A percentile compares a stretch with the other conserved stretches of the same genome.
Evolutionary conservation across 2,888 invertebrate genomes (phyloP).

Genomic region (Dasypolia templi): DNA sequence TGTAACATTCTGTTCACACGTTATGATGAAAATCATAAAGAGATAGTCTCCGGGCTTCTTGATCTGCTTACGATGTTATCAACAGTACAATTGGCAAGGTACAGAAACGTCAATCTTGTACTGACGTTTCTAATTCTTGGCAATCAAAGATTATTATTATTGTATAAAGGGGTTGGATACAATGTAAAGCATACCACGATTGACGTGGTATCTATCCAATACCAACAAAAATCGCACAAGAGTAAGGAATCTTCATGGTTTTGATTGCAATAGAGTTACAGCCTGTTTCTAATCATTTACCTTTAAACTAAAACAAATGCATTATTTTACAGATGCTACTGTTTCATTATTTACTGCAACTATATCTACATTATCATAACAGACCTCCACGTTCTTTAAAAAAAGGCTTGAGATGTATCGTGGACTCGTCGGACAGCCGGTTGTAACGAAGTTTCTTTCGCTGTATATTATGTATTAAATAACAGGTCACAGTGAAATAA

Average conservation of each 20-base stretch:
- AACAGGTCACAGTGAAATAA: neutral
- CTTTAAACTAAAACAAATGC: neutral
- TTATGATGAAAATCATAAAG: slow-evolving; percentile 25
- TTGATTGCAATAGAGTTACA: neutral
- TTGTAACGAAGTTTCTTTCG: neutral
- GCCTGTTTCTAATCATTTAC: neutral
- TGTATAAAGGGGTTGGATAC: neutral
- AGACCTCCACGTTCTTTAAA: neutral
- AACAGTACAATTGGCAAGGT: slow-evolving; percentile 17
- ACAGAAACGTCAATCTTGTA: neutral
- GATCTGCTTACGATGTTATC: slow-evolving; percentile 5
- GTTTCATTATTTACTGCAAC: neutral
- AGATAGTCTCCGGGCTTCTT: neutral
- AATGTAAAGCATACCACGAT: slow-evolving; percentile 1
- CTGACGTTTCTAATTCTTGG: slow-evolving; percentile 30
- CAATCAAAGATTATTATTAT: slow-evolving; percentile 4
- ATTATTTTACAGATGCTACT: neutral
- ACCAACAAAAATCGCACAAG: neutral
- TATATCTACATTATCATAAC: neutral
- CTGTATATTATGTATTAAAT: neutral
- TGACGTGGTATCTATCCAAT: neutral
- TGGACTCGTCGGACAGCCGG: no score
- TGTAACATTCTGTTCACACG: slow-evolving; percentile 45
- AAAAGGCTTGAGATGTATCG: neutral
- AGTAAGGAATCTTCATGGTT: neutral